Evolutionary conservation across 2,797 vertebrate species (phyloP).

Genomic region (Hirundo rustica): DNA sequence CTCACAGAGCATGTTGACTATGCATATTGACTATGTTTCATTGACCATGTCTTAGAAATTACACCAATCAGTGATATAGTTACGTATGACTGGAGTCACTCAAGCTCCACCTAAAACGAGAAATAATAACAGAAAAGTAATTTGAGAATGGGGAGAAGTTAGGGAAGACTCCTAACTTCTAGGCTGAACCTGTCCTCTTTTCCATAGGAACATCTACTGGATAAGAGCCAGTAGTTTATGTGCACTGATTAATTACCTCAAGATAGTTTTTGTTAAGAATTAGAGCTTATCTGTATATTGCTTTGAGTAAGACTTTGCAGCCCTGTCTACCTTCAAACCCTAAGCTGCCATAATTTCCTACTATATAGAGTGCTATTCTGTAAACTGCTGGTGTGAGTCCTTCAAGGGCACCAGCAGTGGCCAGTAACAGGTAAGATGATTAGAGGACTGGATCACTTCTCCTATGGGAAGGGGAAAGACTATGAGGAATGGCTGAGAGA

Average conservation of each 20-base stretch:
- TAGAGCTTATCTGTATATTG: neutral
- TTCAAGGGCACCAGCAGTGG: neutral
- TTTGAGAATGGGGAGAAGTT: neutral
- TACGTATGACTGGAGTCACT: neutral
- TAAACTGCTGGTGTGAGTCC: neutral
- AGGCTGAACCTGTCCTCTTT: neutral
- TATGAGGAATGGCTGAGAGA: neutral
- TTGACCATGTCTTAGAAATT: neutral
- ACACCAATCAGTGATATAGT: neutral
- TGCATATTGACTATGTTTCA: neutral
- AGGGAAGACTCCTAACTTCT: neutral
- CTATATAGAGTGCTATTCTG: neutral
- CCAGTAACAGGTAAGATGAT: neutral
- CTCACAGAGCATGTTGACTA: neutral
- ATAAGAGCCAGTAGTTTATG: neutral
- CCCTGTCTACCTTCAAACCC: neutral
- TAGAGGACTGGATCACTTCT: neutral
- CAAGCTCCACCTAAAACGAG: neutral
- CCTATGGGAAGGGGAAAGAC: no score
- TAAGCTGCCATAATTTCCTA: neutral
- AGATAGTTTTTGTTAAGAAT: neutral
- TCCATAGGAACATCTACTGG: rapidly evolving
- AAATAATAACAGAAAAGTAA: neutral
- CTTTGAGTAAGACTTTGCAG: neutral
- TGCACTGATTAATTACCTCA: neutral